Evolutionary conservation across 2,113 vertebrate genomes (phyloP).

Genomic region (Pica pica): DNA sequence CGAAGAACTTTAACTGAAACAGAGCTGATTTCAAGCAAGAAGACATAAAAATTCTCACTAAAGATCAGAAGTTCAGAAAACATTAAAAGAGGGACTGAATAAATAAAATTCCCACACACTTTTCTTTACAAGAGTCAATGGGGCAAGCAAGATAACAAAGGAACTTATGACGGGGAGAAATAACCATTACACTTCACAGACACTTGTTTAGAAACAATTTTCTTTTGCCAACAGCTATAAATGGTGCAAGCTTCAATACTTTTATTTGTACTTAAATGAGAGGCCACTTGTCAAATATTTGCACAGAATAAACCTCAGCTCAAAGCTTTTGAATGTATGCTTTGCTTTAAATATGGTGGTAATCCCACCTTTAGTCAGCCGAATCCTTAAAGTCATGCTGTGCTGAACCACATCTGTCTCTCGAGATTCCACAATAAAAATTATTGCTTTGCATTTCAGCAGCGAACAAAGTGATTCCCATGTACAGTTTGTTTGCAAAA

Average conservation of each 20-base stretch:
- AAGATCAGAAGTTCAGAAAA: background rate
- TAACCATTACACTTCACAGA: background rate
- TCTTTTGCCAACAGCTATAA: background rate
- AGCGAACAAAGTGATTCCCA: background rate
- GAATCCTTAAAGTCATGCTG: background rate
- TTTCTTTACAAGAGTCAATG: background rate
- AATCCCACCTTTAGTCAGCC: background rate
- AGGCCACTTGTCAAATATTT: background rate
- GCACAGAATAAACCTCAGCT: background rate
- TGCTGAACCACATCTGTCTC: constrained; percentile 5
- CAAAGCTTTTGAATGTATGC: background rate
- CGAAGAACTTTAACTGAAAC: constrained; percentile 26
- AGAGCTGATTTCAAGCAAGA: constrained; percentile 1
- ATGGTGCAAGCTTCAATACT: background rate
- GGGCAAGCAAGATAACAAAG: background rate
- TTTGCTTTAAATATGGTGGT: constrained; percentile 14
- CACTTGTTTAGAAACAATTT: constrained; percentile 16
- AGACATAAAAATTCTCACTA: background rate
- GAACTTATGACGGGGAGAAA: background rate
- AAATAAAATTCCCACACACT: background rate
- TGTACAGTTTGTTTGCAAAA: constrained; percentile 45
- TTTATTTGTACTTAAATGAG: constrained; percentile 29
- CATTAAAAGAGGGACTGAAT: background rate
- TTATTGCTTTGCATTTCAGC: constrained; percentile 1
- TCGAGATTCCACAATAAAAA: constrained; percentile 8